Percentiles rank a stretch among this genome's conserved stretches.
Evolutionary conservation across 1,140 invertebrate genomes (phyloP).

Genomic region (Rhizoglyphus robini): DNA sequence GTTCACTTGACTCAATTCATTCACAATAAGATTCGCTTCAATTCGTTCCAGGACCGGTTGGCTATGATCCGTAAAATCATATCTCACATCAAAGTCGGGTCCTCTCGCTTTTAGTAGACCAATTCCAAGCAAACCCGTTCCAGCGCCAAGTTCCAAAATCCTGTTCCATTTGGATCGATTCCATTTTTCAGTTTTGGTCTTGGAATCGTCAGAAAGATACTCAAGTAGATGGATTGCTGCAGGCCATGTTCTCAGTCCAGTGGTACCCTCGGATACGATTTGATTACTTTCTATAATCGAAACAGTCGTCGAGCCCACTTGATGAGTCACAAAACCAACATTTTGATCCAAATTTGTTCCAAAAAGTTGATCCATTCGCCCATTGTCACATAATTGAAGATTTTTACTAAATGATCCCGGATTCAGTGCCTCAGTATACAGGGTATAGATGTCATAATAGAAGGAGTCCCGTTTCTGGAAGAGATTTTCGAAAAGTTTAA

Average conservation of each 20-base stretch:
- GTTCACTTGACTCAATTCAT: background rate
- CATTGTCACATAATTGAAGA: too few relatives aligned
- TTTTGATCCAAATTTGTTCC: too few relatives aligned
- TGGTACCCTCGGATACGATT: background rate
- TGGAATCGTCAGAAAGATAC: background rate
- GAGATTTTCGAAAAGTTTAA: too few relatives aligned
- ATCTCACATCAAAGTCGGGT: background rate
- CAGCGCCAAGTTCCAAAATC: conserved; percentile 4
- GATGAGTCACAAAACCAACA: conserved; percentile 4
- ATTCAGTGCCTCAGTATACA: too few relatives aligned
- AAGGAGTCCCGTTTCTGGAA: too few relatives aligned
- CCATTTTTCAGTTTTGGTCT: background rate
- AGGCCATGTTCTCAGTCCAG: conserved; percentile 1
- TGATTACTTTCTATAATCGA: conserved; percentile 7
- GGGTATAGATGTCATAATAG: too few relatives aligned
- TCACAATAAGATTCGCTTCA: background rate
- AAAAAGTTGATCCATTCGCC: too few relatives aligned
- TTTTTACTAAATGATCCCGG: too few relatives aligned
- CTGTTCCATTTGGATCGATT: background rate
- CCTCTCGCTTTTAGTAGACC: background rate
- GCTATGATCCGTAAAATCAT: conserved; percentile 6
- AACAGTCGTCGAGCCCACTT: background rate
- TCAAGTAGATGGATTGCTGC: background rate
- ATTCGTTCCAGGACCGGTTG: conserved; percentile 3
- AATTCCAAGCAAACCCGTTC: background rate